phyloP scores from a whole-genome alignment of 2,113 vertebrate genomes.

The Brachypodius melanocephalos region DNA sequence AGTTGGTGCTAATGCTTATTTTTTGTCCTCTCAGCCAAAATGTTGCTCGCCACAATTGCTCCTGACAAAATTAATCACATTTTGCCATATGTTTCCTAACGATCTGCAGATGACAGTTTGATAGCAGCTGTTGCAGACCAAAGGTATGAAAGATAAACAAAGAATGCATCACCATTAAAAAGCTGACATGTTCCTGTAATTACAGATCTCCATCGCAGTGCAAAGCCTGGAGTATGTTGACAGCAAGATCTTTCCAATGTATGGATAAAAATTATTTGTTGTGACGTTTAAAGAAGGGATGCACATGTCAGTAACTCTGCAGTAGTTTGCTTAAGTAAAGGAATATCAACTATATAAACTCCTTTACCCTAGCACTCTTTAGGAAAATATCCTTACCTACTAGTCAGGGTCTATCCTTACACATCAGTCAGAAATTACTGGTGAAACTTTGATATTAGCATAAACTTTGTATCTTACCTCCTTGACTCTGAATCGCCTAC shows the following conservation, averaged over 20 bases:
- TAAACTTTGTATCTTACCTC: not conserved
- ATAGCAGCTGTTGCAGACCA: conserved; percentile 8
- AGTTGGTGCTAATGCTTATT: not conserved
- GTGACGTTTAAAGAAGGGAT: not conserved
- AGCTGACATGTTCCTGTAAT: not conserved
- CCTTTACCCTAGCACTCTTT: not conserved
- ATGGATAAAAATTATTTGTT: not conserved
- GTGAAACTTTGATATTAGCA: not conserved
- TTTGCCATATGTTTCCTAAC: conserved; percentile 27
- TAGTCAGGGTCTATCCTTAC: not conserved
- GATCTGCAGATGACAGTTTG: not conserved
- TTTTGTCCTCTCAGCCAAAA: not conserved
- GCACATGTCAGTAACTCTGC: not conserved
- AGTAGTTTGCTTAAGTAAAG: not conserved
- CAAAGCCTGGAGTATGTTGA: not conserved
- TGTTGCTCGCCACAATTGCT: not conserved
- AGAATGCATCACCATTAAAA: not conserved
- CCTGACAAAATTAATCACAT: conserved; percentile 29
- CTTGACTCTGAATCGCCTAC: not conserved
- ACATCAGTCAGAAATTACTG: not conserved
- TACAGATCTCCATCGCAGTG: not conserved
- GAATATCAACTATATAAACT: not conserved
- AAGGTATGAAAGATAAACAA: conserved; percentile 28
- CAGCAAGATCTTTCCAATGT: not conserved
- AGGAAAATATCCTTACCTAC: not conserved